Percentiles rank a stretch among this genome's conserved stretches.
Conservation (phyloP, 2,888 invertebrate species). For the Xestia c-nigrum region DNA sequence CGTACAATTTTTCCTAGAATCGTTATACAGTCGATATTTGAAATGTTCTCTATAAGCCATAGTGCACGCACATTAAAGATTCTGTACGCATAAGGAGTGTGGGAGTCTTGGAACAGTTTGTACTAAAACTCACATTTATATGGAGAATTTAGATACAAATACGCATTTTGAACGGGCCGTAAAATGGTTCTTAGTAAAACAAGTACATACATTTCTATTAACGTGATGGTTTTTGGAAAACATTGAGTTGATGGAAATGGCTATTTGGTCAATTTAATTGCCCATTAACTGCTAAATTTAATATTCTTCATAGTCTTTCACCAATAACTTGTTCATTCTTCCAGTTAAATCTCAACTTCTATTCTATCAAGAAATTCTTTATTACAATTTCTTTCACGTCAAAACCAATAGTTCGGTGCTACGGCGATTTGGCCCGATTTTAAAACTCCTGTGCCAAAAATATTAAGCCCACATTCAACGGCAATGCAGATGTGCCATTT, state of each 20-base stretch:
- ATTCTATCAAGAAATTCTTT: not conserved
- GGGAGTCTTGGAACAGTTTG: constrained; percentile 69
- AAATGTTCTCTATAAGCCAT: constrained; percentile 67
- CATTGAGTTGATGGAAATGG: constrained; percentile 9
- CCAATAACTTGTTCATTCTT: not conserved
- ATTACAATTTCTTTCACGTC: constrained; percentile 3
- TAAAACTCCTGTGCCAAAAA: constrained; percentile 82
- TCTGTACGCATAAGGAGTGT: constrained; percentile 70
- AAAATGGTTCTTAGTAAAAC: constrained; percentile 45
- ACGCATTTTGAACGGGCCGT: constrained; percentile 51
- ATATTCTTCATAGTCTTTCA: not conserved
- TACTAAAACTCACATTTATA: constrained; percentile 65
- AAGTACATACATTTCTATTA: constrained; percentile 32
- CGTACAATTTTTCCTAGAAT: constrained; percentile 61
- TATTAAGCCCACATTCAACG: constrained; percentile 78
- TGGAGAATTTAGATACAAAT: constrained; percentile 65
- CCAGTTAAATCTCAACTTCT: too few species aligned
- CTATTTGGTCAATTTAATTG: not conserved
- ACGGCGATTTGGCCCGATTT: constrained; percentile 75
- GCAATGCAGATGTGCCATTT: constrained; percentile 87
- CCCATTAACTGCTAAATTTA: not conserved
- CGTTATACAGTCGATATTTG: constrained; percentile 61
- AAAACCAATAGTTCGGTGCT: constrained; percentile 57
- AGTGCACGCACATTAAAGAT: constrained; percentile 70
- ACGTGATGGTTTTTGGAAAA: constrained; percentile 9